These are phyloP conservation scores for Lethrus apterus DNA, from an alignment of 1,140 invertebrate genomes.

Conservation along the genomic window DNA sequence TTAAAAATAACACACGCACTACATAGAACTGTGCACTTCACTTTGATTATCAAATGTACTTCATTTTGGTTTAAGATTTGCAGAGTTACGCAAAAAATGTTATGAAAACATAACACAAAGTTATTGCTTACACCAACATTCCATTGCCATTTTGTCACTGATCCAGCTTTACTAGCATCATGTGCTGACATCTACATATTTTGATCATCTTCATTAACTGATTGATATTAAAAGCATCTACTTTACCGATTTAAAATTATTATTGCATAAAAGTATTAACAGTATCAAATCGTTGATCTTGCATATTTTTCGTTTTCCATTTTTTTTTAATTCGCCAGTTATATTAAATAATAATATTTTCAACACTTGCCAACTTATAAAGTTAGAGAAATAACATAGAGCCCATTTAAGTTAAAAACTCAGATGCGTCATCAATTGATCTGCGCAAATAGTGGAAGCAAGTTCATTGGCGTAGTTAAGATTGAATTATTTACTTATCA, in stretches of 20 bases:
- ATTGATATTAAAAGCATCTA: neutral
- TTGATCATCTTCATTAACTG: conserved; percentile 11
- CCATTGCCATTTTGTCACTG: conserved; percentile 39
- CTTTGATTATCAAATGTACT: conserved; percentile 11
- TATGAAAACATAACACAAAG: conserved; percentile 30
- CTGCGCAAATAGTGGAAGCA: no score
- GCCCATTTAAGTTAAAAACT: no score
- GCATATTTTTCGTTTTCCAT: neutral
- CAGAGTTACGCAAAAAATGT: conserved; percentile 14
- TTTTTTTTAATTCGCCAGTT: no score
- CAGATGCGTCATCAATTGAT: no score
- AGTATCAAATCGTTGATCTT: neutral
- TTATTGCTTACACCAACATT: conserved; percentile 31
- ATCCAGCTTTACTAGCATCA: conserved; percentile 18
- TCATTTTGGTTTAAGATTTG: neutral
- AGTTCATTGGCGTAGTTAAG: no score
- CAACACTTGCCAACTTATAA: no score
- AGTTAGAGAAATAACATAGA: no score
- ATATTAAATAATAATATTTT: no score
- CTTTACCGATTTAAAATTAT: conserved; percentile 1
- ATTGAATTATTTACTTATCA: no score
- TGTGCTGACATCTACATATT: conserved; percentile 15
- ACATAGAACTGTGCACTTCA: conserved; percentile 1
- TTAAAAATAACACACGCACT: conserved; percentile 12
- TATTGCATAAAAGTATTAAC: neutral